These are phyloP conservation scores for Falcunculus frontatus DNA, from an alignment of 2,113 vertebrate genomes.

Conservation along the genomic window DNA sequence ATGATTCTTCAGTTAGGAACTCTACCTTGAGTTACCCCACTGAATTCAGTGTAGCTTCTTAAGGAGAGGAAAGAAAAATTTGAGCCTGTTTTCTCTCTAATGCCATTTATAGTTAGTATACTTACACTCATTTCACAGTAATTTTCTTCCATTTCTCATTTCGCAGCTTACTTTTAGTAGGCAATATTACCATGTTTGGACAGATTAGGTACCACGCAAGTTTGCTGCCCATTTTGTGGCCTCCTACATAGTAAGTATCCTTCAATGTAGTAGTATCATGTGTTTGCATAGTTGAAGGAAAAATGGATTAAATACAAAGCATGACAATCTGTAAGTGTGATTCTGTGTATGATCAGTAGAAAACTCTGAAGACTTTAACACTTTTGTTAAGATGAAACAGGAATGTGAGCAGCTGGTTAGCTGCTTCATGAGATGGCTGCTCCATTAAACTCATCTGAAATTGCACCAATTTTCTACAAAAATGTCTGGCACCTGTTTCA, in stretches of 20 bases:
- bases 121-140: neutral
- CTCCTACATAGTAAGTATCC: neutral
- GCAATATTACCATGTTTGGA: neutral
- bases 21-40: neutral
- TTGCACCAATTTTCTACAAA: neutral
- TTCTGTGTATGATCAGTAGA: neutral
- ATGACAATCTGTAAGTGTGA: neutral
- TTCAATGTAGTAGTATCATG: rapidly evolving
- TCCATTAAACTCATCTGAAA: neutral
- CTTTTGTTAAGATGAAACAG: neutral
- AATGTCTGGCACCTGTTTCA: neutral
- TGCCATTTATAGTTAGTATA: neutral
- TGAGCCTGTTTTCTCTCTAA: neutral
- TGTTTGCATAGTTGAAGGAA: neutral
- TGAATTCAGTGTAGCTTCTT: neutral
- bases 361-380: neutral
- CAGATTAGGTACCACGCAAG: neutral
- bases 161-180: neutral
- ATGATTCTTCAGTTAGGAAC: neutral
- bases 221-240: neutral
- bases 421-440: neutral
- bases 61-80: neutral
- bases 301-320: neutral
- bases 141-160: neutral
- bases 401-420: neutral